Evolutionary conservation across 2,888 invertebrate species (phyloP).

Genomic region (Machimus atricapillus): DNA sequence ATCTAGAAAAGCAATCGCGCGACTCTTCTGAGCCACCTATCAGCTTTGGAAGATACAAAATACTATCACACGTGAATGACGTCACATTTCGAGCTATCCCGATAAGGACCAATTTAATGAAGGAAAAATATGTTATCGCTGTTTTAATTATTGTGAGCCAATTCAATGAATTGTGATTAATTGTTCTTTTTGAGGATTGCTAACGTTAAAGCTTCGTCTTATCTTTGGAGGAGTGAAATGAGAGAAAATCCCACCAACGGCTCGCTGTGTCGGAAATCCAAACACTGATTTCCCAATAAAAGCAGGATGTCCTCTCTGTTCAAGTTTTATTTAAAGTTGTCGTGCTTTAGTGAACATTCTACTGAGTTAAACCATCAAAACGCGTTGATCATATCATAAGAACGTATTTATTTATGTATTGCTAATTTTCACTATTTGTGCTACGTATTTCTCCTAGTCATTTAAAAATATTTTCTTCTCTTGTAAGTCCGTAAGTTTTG

Average conservation of each 20-base stretch:
- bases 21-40: neutral
- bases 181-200: neutral
- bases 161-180: neutral
- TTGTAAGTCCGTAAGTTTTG: neutral
- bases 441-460: neutral
- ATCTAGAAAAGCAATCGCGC: neutral
- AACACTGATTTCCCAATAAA: neutral
- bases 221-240: neutral
- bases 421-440: neutral
- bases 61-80: neutral
- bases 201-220: neutral
- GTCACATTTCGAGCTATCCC: neutral
- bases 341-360: neutral
- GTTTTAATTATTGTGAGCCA: neutral
- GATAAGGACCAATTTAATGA: neutral
- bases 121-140: neutral
- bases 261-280: neutral
- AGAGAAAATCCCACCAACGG: neutral
- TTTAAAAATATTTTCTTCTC: neutral
- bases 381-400: neutral
- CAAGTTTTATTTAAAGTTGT: neutral
- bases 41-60: neutral
- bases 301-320: neutral
- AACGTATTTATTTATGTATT: neutral
- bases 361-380: neutral